phyloP scores from a whole-genome alignment of 30 jellyfish, hydroid and myxozoan species.

The Hydractinia symbiolongicarpus region DNA sequence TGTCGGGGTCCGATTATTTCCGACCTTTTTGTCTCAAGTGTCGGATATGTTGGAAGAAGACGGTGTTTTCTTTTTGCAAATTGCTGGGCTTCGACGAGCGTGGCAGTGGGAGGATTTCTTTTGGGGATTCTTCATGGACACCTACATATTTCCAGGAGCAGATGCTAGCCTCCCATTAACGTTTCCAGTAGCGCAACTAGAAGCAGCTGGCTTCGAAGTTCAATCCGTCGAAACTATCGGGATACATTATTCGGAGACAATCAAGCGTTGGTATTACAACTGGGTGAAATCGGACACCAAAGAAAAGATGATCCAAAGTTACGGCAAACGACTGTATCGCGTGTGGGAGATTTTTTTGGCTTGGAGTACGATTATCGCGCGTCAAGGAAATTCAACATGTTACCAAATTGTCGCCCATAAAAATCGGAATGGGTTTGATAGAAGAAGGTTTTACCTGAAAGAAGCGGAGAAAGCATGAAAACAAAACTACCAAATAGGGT shows the following conservation, averaged over 20 bases:
- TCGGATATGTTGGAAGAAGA: conserved; percentile 77
- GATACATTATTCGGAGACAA: conserved; percentile 85
- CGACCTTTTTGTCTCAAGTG: conserved; percentile 72
- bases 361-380: conserved; percentile 87
- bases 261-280: conserved; percentile 68
- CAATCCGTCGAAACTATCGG: conserved; percentile 81
- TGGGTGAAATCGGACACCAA: conserved; percentile 62
- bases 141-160: conserved; percentile 95
- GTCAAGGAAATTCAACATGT: conserved; percentile 96
- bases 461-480: too few relatives aligned
- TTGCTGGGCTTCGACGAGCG: conserved; percentile 91
- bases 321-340: conserved; percentile 76
- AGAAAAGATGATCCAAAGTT: conserved; percentile 42
- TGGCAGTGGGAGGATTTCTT: conserved; percentile 95
- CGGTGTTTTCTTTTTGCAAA: conserved; percentile 77
- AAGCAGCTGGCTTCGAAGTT: conserved; percentile 88
- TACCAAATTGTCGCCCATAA: conserved; percentile 78
- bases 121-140: conserved; percentile 94
- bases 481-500: too few relatives aligned
- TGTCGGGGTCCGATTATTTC: conserved; percentile 74
- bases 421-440: conserved; percentile 53
- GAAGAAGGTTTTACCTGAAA: conserved; percentile 34
- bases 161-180: conserved; percentile 92
- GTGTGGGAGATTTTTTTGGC: conserved; percentile 89
- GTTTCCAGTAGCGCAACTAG: conserved; percentile 71